Evolutionary conservation across 2,797 vertebrate species (phyloP), one percentile per base, ranked within the genome.

Genomic region (Varecia variegata): DNA sequence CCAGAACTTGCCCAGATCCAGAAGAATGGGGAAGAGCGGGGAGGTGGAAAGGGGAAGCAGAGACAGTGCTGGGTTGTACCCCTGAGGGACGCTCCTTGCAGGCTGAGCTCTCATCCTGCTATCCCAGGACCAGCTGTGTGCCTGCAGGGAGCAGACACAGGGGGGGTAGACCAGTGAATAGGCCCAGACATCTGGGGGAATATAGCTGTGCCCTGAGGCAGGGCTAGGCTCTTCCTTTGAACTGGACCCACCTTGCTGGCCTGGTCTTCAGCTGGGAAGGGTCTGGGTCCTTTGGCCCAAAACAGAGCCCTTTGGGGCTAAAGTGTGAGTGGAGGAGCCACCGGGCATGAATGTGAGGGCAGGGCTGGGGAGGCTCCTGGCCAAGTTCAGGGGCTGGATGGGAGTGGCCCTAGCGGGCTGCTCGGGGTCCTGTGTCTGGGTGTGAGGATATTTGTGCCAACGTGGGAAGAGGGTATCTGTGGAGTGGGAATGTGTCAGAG

Each of bases 221-320:
- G 62, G 21, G 30, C 65, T 32, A 80, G 54, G 27, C n/a, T 74
- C 38, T 79, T 74, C 18, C 47, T 30, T 50, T 50, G 68, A 85
- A 68, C 70, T 82, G 68, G 88, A 87, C 85, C 70, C 62, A 38
- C 35, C 74, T 56, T 43, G 12, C 38, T 32, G 18, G 56, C 73
- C 88, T 87, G 54, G 68, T 95, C 38, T 60, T 93, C 52, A 38
- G 58, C 89, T 62, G 58, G 50, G 15, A 76, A 65, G 60, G 27
- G 17, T 84, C 81, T 84, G 94, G 21, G 35, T 74, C 74, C 70
- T 50, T 83, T 90, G 77, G 71, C n/a, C 68, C 85, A 94, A 58
- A 30, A 43, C 70, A 88, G 93, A 91, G 50, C 47, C 43, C 50
- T 67, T 62, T 81, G 84, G 77, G 83, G 43, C 56, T n/a, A 17